Conservation (phyloP, 2,113 vertebrate genomes). For the Notothenia rossii region DNA sequence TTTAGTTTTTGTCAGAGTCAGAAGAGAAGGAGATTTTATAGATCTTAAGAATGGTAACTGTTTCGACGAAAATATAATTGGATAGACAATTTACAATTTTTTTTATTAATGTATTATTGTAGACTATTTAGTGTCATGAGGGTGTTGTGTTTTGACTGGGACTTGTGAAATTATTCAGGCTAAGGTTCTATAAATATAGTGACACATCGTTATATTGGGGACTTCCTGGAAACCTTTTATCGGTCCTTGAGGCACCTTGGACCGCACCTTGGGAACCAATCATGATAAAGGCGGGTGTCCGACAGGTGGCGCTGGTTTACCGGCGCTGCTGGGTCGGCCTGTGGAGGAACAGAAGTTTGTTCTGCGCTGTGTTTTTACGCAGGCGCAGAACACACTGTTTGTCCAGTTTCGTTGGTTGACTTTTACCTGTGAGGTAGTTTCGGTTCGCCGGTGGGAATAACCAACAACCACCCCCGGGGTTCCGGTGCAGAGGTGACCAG, state of each 20-base stretch:
- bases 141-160: neutral
- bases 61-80: neutral
- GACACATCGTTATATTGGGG: neutral
- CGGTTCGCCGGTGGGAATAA: conserved; percentile 57
- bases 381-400: conserved; percentile 84
- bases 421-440: conserved; percentile 85
- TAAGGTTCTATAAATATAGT: neutral
- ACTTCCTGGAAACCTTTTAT: conserved; percentile 5
- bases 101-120: too few species aligned
- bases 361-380: conserved; percentile 78
- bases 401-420: conserved; percentile 86
- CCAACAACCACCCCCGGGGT: neutral
- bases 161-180: neutral
- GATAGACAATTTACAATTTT: neutral
- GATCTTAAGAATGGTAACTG: neutral
- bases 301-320: conserved; percentile 82
- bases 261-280: conserved; percentile 21
- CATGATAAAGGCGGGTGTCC: conserved; percentile 20
- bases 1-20: too few species aligned
- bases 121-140: too few species aligned
- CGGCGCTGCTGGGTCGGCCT: conserved; percentile 42
- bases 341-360: conserved; percentile 80
- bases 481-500: conserved; percentile 33
- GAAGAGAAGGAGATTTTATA: too few species aligned
- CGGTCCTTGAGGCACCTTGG: conserved; percentile 10